Conservation (phyloP, 2,888 invertebrate species). For the Chironomus tentans region DNA sequence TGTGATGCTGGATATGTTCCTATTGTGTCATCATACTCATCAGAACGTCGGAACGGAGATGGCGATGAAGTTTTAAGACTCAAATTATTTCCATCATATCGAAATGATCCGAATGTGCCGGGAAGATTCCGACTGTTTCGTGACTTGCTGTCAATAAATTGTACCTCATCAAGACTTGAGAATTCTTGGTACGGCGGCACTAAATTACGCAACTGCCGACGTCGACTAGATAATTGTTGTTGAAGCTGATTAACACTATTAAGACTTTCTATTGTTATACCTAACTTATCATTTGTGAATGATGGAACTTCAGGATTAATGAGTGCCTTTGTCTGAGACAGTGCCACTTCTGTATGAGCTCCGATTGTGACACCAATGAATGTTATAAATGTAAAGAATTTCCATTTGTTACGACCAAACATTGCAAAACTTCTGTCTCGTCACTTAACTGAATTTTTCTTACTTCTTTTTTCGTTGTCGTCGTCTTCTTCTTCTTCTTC, state of each 20-base stretch:
- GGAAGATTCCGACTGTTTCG: slow-evolving; percentile 16
- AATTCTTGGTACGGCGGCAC: slow-evolving; percentile 40
- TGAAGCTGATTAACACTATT: not conserved
- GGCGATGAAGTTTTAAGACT: slow-evolving; percentile 3
- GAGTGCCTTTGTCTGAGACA: slow-evolving; percentile 28
- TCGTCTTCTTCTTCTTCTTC: no score
- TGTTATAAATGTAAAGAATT: slow-evolving; percentile 32
- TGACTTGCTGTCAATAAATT: slow-evolving; percentile 31
- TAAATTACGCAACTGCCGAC: slow-evolving; percentile 34
- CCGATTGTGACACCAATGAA: slow-evolving; percentile 34
- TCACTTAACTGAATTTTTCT: no score
- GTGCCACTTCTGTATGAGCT: slow-evolving; percentile 31
- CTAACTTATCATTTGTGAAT: slow-evolving; percentile 28
- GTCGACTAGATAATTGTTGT: slow-evolving; percentile 19
- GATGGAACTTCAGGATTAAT: slow-evolving; percentile 30
- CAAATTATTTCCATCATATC: not conserved
- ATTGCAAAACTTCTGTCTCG: slow-evolving; percentile 33
- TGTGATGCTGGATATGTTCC: slow-evolving; percentile 21
- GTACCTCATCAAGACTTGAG: slow-evolving; percentile 38
- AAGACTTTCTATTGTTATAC: slow-evolving; percentile 26
- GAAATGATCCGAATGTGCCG: slow-evolving; percentile 11
- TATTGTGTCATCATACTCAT: slow-evolving; percentile 19
- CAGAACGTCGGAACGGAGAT: slow-evolving; percentile 6
- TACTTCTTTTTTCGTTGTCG: no score
- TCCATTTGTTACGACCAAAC: slow-evolving; percentile 40